A percentile compares a stretch with the other conserved stretches of the same genome.
These are phyloP conservation scores for Cyphomyrmex costatus DNA, from an alignment of 1,140 invertebrate genomes.

Conservation along the genomic window DNA sequence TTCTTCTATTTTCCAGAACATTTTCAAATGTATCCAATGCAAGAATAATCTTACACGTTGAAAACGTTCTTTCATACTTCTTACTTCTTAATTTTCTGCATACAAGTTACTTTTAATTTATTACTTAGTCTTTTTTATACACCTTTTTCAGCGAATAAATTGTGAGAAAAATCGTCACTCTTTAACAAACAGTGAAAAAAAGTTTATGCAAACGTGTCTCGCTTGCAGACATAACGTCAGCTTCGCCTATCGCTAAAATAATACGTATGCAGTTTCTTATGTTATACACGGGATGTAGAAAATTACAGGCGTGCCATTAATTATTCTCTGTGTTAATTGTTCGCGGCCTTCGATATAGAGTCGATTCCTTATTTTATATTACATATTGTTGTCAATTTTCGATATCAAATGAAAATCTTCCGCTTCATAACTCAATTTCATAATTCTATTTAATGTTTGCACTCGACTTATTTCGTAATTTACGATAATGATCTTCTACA, in stretches of 20 bases:
- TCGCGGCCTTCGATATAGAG: background rate
- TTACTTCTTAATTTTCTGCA: too few relatives aligned
- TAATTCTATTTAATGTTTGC: background rate
- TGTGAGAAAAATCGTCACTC: background rate
- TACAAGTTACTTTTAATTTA: too few relatives aligned
- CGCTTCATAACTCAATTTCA: background rate
- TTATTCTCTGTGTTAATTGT: background rate
- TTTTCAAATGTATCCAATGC: too few relatives aligned
- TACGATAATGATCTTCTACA: conserved; percentile 1
- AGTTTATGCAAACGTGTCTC: background rate
- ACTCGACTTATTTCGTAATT: background rate
- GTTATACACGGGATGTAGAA: background rate
- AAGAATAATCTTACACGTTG: too few relatives aligned
- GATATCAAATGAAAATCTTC: background rate
- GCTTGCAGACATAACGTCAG: background rate
- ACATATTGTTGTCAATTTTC: background rate
- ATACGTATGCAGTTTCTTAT: background rate
- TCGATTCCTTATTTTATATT: background rate
- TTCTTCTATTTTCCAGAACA: too few relatives aligned
- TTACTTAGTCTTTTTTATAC: background rate
- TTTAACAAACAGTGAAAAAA: background rate
- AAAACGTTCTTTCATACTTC: too few relatives aligned
- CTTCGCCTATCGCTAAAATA: conserved; percentile 20
- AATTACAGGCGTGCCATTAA: background rate
- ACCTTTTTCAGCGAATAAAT: background rate